Percentiles rank a stretch among this genome's conserved stretches.
Evolutionary conservation across 2,113 vertebrate genomes (phyloP).

Genomic region (Dascyllus trimaculatus): DNA sequence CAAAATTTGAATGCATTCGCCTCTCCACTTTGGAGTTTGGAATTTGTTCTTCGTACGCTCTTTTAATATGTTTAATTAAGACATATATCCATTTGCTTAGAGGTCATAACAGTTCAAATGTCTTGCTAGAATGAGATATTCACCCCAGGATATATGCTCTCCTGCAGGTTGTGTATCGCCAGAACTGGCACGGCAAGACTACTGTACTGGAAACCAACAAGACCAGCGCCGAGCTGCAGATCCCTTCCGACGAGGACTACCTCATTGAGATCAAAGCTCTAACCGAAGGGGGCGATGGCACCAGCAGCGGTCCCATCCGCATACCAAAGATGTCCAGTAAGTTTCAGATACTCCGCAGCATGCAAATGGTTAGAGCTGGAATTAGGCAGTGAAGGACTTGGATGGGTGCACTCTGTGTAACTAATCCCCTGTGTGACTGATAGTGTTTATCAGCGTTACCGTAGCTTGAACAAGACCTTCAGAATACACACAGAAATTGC

Average conservation of each 20-base stretch:
- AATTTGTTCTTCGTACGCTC: background rate
- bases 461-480: constrained; percentile 39
- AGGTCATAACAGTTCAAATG: background rate
- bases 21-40: background rate
- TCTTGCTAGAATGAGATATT: constrained; percentile 5
- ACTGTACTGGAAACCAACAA: constrained; percentile 90
- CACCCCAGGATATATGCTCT: background rate
- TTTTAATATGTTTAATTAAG: background rate
- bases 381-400: constrained; percentile 31
- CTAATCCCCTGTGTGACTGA: constrained; percentile 63
- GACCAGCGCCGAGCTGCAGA: constrained; percentile 89
- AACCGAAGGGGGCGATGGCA: constrained; percentile 90
- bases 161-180: constrained; percentile 88
- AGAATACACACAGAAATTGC: constrained; percentile 28
- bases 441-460: constrained; percentile 46
- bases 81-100: background rate
- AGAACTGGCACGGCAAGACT: constrained; percentile 87
- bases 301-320: constrained; percentile 91
- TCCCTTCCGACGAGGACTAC: constrained; percentile 90
- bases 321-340: constrained; percentile 93
- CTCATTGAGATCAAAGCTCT: constrained; percentile 91
- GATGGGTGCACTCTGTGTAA: constrained; percentile 30
- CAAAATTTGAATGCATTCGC: background rate
- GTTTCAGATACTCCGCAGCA: constrained; percentile 52
- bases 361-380: constrained; percentile 46